Evolutionary conservation across 2,888 invertebrate species (phyloP).

Genomic region (Sinotaia quadrata): DNA sequence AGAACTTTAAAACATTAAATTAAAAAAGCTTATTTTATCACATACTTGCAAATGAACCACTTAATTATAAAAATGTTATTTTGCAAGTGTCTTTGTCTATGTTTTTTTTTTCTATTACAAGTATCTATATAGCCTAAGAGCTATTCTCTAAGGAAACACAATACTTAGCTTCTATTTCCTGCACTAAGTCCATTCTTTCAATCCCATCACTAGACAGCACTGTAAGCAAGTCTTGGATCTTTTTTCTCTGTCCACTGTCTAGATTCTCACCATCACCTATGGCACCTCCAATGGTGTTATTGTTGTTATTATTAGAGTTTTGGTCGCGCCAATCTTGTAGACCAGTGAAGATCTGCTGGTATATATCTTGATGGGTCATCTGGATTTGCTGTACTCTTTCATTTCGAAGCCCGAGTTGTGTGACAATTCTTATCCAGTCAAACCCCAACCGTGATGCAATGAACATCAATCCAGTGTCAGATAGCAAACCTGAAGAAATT

Average conservation of each 20-base stretch:
- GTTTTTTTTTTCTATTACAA: too few species aligned
- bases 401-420: constrained; percentile 70
- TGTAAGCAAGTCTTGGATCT: constrained; percentile 40
- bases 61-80: too few species aligned
- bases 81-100: too few species aligned
- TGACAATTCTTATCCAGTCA: constrained; percentile 72
- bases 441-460: constrained; percentile 53
- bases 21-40: too few species aligned
- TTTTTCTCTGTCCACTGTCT: constrained; percentile 29
- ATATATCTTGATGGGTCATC: constrained; percentile 63
- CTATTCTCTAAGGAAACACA: too few species aligned
- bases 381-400: constrained; percentile 72
- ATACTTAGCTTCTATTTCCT: constrained; percentile 26
- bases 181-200: constrained; percentile 34
- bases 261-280: constrained; percentile 24
- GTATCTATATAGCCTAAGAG: too few species aligned
- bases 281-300: constrained; percentile 3
- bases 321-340: constrained; percentile 41
- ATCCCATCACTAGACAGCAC: constrained; percentile 39
- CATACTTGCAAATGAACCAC: too few species aligned
- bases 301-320: constrained; percentile 1
- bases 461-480: constrained; percentile 52
- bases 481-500: constrained; percentile 50
- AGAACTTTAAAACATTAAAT: too few species aligned
- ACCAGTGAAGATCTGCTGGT: constrained; percentile 46